Base-by-base conservation (phyloP, 2,113 vertebrate genomes). In the Clarias macrocephalus region DNA sequence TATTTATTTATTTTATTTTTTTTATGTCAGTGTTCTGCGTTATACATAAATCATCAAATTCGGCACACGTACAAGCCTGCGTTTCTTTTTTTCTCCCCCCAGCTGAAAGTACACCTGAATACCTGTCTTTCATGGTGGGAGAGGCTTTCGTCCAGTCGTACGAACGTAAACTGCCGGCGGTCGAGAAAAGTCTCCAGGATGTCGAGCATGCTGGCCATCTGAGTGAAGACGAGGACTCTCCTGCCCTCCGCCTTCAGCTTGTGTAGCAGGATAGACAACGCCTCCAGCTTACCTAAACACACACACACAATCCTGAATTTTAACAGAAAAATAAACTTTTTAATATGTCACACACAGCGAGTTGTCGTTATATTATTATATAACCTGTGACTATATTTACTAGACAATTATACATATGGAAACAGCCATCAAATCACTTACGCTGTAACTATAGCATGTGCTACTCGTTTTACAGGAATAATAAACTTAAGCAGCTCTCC, bases 111-210 rank as follows among this genome's bases (percentile, higher is more conserved):
- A 28, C 10, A 13, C 37, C 28, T 30, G 19, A 81, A 87, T 82
- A 99, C 98, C 97, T 97, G 97, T 77, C 96, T 95, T 52, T 98
- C 96, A 0, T 97, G 95, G 2, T 93, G 93, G 88, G 95, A 96
- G 66, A 97, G 95, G n/a, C 96, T 97, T 86, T 99, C 98, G 83
- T 99, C 98, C 48, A 99, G 96, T 10, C 98, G 95, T 57, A 99
- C 91, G 11, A 98, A 99, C 0, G 96, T 96, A 80, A 99, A 96
- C 77, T 95, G 96, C 88, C 96, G 96, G 92, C 96, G 94, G 90
- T 97, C 96, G 23, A 98, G 91, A 91, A 98, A 97, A 19, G 85
- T 91, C 86, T 96, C 95, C 85, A 99, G 91, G 89, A 98, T 96
- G 91, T 99, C 95, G 37, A 96, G 90, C 97, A 97, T 96, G 86